Percentiles rank a stretch among this genome's conserved stretches.
phyloP scores from a whole-genome alignment of 1,140 invertebrate genomes.

The Acromyrmex charruanus region DNA sequence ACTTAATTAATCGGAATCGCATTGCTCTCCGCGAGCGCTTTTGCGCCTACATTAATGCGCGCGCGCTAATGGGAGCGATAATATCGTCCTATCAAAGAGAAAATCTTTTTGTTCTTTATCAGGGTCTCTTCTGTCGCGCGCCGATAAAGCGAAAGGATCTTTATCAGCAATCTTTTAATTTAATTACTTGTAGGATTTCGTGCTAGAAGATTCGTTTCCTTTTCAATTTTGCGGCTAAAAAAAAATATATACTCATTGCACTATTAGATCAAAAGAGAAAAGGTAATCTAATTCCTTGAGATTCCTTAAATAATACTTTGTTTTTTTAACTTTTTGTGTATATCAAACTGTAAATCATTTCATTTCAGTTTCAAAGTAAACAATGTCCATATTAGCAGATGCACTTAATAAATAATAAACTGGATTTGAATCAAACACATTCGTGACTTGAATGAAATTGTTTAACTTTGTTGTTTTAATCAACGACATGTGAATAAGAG shows the following conservation, averaged over 20 bases:
- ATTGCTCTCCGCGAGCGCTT: constrained; percentile 29
- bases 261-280: too few relatives aligned
- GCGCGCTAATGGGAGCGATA: constrained; percentile 47
- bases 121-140: neutral
- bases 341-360: too few relatives aligned
- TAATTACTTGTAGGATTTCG: constrained; percentile 19
- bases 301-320: too few relatives aligned
- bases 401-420: too few relatives aligned
- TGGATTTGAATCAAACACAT: too few relatives aligned
- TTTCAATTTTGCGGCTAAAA: neutral
- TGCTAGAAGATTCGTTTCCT: neutral
- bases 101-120: constrained; percentile 57
- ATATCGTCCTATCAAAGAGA: constrained; percentile 58
- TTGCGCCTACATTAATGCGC: constrained; percentile 44
- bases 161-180: constrained; percentile 40
- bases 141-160: constrained; percentile 39
- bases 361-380: too few relatives aligned
- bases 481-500: too few relatives aligned
- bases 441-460: too few relatives aligned
- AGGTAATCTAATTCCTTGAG: too few relatives aligned
- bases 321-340: too few relatives aligned
- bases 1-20: constrained; percentile 57
- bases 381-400: too few relatives aligned
- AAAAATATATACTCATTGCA: neutral
- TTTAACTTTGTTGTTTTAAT: too few relatives aligned